A percentile compares a stretch with the other conserved stretches of the same genome.
Evolutionary conservation across 1,140 invertebrate genomes (phyloP).

Genomic region (Thrips palmi): DNA sequence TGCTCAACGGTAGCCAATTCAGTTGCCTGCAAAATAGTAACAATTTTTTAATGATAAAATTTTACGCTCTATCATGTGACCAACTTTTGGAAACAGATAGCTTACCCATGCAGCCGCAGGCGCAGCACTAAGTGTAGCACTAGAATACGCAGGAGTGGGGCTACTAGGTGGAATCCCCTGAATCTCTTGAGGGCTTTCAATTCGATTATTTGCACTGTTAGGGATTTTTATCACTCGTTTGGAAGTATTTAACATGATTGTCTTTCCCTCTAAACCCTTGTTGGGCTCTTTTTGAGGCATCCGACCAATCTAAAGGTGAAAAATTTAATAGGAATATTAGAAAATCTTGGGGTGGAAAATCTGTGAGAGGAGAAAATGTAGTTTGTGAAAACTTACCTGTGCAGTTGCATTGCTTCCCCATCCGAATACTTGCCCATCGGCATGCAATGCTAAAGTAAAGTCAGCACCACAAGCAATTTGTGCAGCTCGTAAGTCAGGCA

Average conservation of each 20-base stretch:
- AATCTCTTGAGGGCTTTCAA: constrained; percentile 27
- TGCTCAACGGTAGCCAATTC: constrained; percentile 11
- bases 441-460: constrained; percentile 45
- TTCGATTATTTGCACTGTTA: constrained; percentile 22
- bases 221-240: constrained; percentile 29
- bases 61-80: too few species aligned
- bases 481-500: constrained; percentile 8
- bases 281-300: constrained; percentile 21
- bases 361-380: constrained; percentile 6
- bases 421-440: constrained; percentile 32
- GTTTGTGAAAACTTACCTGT: constrained; percentile 24
- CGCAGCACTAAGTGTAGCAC: background rate
- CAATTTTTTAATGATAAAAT: background rate
- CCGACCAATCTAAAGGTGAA: constrained; percentile 20
- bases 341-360: too few species aligned
- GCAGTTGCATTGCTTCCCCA: constrained; percentile 43
- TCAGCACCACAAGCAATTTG: constrained; percentile 45
- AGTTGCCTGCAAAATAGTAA: constrained; percentile 2
- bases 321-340: constrained; percentile 8
- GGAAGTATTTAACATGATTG: constrained; percentile 28
- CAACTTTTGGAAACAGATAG: too few species aligned
- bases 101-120: background rate
- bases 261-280: constrained; percentile 21
- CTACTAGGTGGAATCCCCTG: constrained; percentile 24
- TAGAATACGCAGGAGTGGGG: background rate